These are phyloP conservation scores for Heterodera filipjevi DNA, from an alignment of 2,888 invertebrate genomes.

Conservation along the genomic window DNA sequence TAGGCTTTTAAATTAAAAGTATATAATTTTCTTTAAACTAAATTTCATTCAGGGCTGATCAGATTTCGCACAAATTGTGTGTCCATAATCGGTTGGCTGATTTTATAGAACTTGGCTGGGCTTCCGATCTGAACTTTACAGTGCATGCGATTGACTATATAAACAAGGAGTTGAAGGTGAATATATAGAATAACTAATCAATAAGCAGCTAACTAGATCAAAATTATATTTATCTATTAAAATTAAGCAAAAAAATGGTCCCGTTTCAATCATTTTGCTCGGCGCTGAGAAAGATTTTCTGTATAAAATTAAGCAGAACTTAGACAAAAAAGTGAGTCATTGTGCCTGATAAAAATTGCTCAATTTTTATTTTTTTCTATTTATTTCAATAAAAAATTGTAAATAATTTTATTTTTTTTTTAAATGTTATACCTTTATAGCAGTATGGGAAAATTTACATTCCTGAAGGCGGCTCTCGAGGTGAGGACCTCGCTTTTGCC, in stretches of 20 bases:
- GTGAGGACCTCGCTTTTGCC: slow-evolving; percentile 2
- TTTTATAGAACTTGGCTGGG: neutral
- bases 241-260: neutral
- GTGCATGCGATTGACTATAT: neutral
- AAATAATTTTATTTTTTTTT: neutral
- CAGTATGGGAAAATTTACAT: neutral
- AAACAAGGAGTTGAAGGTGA: neutral
- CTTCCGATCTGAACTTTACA: neutral
- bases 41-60: neutral
- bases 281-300: neutral
- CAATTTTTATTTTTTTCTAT: neutral
- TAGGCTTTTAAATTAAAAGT: too few species aligned
- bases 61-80: neutral
- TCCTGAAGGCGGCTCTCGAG: neutral
- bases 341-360: neutral
- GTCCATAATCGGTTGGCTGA: neutral
- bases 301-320: neutral
- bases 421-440: neutral
- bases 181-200: too few species aligned
- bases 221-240: neutral
- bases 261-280: neutral
- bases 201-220: neutral
- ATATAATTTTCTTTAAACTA: neutral
- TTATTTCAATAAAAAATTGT: neutral
- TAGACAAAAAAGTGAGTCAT: neutral